Evolutionary conservation across 2,888 invertebrate species (phyloP), one percentile per base, ranked within the genome.

Genomic region (Hemistola chrysoprasaria): DNA sequence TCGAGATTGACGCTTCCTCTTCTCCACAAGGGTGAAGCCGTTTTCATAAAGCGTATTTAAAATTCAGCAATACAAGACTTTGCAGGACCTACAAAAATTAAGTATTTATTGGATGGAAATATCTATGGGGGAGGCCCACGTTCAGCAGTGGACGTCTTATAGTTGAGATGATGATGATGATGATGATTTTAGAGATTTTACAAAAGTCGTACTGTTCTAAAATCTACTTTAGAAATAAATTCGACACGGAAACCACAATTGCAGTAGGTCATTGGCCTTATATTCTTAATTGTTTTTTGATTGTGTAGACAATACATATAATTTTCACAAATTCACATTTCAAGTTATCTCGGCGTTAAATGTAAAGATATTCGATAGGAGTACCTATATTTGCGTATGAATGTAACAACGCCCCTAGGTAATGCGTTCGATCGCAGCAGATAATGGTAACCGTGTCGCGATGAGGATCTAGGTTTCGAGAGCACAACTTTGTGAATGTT

Each of bases 381-480:
- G n/a, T n/a, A n/a, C n/a, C n/a, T n/a, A n/a, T n/a, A 27, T 42
- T 32, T 37, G 37, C 37, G 37, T 38, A 37, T 22, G 36, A 42
- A 32, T 28, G 30, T 22, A 10, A 27, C 24, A 56, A 27, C 24
- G 57, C 61, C 61, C 56, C 62, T 62, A 59, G 61, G 63, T 60
- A 56, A 53, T 59, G 57, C 54, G 59, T 65, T 62, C 56, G 65
- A 73, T 73, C 60, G 68, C 62, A 59, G 64, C 63, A 76, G 80
- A 83, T 82, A 79, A 74, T 71, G 65, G 59, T 71, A 81, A 82
- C 80, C 75, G 78, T 82, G 81, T 80, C 71, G 72, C 64, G 58
- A 55, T 59, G 68, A 67, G 66, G 77, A 84, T 81, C 76, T 83
- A 77, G 85, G 83, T 85, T 82, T 84, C 53, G 70, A 78, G 83